phyloP scores from a whole-genome alignment of 2,797 vertebrate genomes.

The Cephalopachus bancanus region DNA sequence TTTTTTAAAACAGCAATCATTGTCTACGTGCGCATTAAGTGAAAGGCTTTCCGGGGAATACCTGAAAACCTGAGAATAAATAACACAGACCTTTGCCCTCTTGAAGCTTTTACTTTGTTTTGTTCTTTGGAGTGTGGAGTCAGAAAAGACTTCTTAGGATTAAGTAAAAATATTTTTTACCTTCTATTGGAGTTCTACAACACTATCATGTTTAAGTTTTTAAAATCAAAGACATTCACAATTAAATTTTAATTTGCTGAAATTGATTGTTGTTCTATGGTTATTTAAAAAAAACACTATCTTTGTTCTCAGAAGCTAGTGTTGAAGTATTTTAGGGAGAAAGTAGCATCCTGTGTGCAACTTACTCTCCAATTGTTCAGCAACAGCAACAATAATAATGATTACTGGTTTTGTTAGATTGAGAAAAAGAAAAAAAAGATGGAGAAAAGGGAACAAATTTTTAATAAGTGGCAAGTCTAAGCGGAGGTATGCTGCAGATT shows the following conservation, averaged over 20 bases:
- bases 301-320: not conserved
- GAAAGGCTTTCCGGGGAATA: not conserved
- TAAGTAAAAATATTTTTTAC: not conserved
- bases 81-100: not conserved
- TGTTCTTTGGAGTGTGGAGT: not conserved
- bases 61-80: not conserved
- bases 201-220: not conserved
- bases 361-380: not conserved
- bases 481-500: accelerated
- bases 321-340: not conserved
- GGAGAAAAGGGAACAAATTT: not conserved
- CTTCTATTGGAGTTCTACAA: not conserved
- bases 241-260: not conserved
- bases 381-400: not conserved
- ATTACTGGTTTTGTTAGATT: not conserved
- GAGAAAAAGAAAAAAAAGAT: not conserved
- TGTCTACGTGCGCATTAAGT: accelerated
- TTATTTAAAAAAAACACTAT: not conserved
- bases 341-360: accelerated
- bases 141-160: not conserved
- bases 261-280: accelerated
- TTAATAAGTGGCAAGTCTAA: not conserved
- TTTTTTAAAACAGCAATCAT: not conserved
- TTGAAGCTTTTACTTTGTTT: not conserved
- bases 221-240: not conserved